Evolutionary conservation across 2,113 vertebrate genomes (phyloP).

Genomic region (Mustela lutreola): DNA sequence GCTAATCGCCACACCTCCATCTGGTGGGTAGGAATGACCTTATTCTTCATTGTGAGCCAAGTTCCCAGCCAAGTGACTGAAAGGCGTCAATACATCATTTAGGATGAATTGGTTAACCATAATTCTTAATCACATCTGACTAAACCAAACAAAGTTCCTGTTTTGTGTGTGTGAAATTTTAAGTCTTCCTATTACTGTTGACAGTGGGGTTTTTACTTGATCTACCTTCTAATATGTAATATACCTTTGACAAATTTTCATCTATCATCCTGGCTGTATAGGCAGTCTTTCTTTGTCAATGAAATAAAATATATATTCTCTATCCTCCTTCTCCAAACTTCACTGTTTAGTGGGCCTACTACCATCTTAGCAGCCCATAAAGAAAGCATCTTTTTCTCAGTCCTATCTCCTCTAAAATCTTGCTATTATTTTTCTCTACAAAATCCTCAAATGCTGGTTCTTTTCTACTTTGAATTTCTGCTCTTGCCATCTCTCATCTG

Average conservation of each 20-base stretch:
- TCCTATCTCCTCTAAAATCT: slow-evolving; percentile 16
- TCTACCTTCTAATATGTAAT: background rate
- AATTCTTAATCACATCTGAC: background rate
- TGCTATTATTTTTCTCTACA: background rate
- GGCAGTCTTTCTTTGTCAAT: background rate
- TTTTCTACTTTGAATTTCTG: slow-evolving; percentile 34
- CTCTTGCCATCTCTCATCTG: background rate
- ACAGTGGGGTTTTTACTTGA: background rate
- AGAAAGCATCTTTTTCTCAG: background rate
- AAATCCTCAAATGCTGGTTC: background rate
- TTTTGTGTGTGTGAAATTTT: background rate
- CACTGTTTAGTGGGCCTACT: background rate
- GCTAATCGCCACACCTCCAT: background rate
- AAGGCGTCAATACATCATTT: background rate
- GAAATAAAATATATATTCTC: background rate
- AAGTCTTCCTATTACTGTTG: background rate
- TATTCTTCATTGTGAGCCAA: background rate
- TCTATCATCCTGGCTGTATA: background rate
- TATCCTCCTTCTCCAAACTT: background rate
- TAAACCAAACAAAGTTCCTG: background rate
- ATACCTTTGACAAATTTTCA: background rate
- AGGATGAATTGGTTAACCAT: background rate
- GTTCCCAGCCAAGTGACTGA: background rate
- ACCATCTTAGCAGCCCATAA: background rate
- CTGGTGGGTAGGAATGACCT: background rate